Evolutionary conservation across 2,113 vertebrate genomes (phyloP).

Genomic region (Leptobrachium ailaonicum): DNA sequence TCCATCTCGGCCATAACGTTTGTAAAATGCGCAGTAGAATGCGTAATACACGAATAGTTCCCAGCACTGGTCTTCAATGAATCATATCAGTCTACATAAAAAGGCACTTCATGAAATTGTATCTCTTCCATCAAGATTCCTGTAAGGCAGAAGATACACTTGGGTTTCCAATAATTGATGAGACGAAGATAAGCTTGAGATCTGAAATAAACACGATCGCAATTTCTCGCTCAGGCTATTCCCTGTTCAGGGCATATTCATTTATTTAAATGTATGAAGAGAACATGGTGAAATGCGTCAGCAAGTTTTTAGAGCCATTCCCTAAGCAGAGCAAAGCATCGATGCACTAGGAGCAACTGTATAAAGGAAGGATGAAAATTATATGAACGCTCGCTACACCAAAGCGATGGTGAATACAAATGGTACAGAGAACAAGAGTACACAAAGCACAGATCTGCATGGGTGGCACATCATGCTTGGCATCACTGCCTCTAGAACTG

Average conservation of each 20-base stretch:
- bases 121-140: not conserved
- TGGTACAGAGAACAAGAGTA: too few species aligned
- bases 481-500: too few species aligned
- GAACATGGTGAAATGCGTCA: not conserved
- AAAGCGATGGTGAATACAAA: too few species aligned
- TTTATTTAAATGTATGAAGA: conserved; percentile 32
- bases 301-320: conserved; percentile 1
- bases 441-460: too few species aligned
- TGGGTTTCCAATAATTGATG: not conserved
- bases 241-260: conserved; percentile 8
- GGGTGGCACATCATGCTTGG: too few species aligned
- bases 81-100: too few species aligned
- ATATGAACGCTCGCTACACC: too few species aligned
- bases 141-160: not conserved
- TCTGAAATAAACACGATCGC: conserved; percentile 8
- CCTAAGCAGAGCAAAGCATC: conserved; percentile 9
- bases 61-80: too few species aligned
- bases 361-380: not conserved
- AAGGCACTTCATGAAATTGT: not conserved
- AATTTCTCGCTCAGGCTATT: not conserved
- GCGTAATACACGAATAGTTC: too few species aligned
- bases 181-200: not conserved
- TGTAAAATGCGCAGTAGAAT: too few species aligned
- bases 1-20: too few species aligned
- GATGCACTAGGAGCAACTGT: not conserved